Base-by-base conservation (phyloP, 2,113 vertebrate species). In the Brachypteracias leptosomus region DNA sequence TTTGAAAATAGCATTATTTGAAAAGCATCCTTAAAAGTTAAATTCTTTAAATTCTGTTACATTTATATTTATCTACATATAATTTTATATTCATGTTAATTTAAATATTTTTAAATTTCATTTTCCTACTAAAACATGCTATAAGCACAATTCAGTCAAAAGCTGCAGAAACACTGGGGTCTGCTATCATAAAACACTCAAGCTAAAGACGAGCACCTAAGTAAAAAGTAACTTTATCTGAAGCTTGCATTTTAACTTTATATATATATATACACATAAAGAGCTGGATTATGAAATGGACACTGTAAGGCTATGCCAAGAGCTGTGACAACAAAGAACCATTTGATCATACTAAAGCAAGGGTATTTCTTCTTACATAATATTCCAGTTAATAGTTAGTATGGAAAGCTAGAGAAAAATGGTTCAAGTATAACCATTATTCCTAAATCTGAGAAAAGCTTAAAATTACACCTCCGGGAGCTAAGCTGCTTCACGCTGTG, bases 101-200 rank as follows among this genome's bases (percentile, higher is more conserved):
- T 59, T 67, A 35, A 40, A 7, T 44, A 6, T 7, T 33, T 88
- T 63, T 24, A 4, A 18, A 22, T n/a, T 66, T 55, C 57, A 96
- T 94, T 97, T 96, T 92, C 93, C 78, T 94, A 85, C 13, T 94
- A 97, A 97, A 97, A 94, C 49, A 91, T 84, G 81, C 65, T 93
- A 94, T 63, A 93, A 94, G 88, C n/a, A 96, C 67, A 94, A 71
- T 55, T 95, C 80, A 78, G 75, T 89, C 35, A 54, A 95, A 96
- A 97, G 68, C 68, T 75, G 57, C 85, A 95, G 68, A 92, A 94
- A 90, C 78, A 95, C 7, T 74, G 73, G 38, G 38, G 84, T 97
- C 93, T 91, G 85, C 91, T 95, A 85, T 73, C 29, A 42, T 95
- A 96, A 95, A 96, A 85, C 81, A 94, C 76, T 51, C 75, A 96